Evolutionary conservation across 2,888 invertebrate species (phyloP).

Genomic region (Merodon equestris): DNA sequence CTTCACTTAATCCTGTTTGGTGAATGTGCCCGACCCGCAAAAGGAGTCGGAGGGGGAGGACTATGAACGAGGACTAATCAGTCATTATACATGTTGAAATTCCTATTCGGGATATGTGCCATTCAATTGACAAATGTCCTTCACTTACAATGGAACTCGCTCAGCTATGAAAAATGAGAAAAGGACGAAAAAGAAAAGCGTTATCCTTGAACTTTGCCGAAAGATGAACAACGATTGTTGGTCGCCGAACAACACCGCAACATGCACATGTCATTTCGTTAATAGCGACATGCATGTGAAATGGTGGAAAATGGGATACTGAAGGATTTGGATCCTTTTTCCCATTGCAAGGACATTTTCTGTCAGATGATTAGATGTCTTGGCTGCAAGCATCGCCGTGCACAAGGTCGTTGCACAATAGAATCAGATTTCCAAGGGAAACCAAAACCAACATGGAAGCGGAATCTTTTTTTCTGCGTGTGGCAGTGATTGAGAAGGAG

Average conservation of each 20-base stretch:
- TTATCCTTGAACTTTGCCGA: constrained; percentile 59
- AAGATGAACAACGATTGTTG: constrained; percentile 19
- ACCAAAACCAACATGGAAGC: constrained; percentile 6
- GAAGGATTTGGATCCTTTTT: constrained; percentile 37
- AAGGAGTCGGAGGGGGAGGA: neutral
- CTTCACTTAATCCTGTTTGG: constrained; percentile 8
- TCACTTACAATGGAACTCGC: neutral
- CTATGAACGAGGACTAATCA: neutral
- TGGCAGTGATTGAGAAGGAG: constrained; percentile 59
- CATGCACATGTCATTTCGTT: constrained; percentile 55
- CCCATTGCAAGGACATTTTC: constrained; percentile 56
- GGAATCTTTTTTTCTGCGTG: constrained; percentile 24
- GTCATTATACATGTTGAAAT: neutral
- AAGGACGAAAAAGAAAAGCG: neutral
- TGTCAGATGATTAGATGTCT: constrained; percentile 37
- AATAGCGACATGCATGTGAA: constrained; percentile 55
- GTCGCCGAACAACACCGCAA: constrained; percentile 20
- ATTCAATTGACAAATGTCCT: constrained; percentile 1
- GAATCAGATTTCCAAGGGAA: neutral
- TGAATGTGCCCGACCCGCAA: neutral
- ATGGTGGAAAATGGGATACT: constrained; percentile 34
- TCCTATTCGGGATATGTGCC: neutral
- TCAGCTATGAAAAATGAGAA: neutral
- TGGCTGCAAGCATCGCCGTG: constrained; percentile 35
- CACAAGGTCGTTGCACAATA: constrained; percentile 27